These are phyloP conservation scores for Clunio marinus DNA, from an alignment of 2,888 invertebrate species.

Conservation along the genomic window DNA sequence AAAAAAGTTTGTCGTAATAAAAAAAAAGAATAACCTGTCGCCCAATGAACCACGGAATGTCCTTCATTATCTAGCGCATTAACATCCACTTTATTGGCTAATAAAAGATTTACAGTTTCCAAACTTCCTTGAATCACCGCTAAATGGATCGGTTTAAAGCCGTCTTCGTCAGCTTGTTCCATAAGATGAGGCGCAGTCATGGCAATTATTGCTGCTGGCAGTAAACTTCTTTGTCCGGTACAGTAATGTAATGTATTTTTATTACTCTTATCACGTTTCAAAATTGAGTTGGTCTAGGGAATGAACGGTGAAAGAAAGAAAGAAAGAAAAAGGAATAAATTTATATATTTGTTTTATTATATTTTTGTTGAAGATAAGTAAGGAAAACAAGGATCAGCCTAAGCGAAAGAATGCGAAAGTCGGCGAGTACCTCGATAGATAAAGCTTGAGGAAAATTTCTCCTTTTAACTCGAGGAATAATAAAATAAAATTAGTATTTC, in stretches of 20 bases:
- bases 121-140: conserved; percentile 92
- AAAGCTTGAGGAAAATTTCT: too few relatives aligned
- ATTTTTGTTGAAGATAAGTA: not conserved
- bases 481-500: not conserved
- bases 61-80: conserved; percentile 88
- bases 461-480: too few relatives aligned
- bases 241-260: conserved; percentile 93
- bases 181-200: conserved; percentile 82
- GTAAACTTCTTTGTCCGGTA: conserved; percentile 56
- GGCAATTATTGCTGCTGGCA: conserved; percentile 70
- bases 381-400: too few relatives aligned
- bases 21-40: conserved; percentile 67
- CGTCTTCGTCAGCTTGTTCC: conserved; percentile 84
- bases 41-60: conserved; percentile 97
- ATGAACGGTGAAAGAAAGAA: not conserved
- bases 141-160: conserved; percentile 90
- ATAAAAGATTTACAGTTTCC: conserved; percentile 76
- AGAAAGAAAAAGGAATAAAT: conserved; percentile 6
- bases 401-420: too few relatives aligned
- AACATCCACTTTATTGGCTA: conserved; percentile 85
- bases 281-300: conserved; percentile 58
- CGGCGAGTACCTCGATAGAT: too few relatives aligned
- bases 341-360: conserved; percentile 1
- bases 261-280: conserved; percentile 72
- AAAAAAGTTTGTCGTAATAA: not conserved